Percentiles rank a stretch among this genome's conserved stretches.
phyloP scores from a whole-genome alignment of 2,113 vertebrate species.

The Phylloscopus trochilus region DNA sequence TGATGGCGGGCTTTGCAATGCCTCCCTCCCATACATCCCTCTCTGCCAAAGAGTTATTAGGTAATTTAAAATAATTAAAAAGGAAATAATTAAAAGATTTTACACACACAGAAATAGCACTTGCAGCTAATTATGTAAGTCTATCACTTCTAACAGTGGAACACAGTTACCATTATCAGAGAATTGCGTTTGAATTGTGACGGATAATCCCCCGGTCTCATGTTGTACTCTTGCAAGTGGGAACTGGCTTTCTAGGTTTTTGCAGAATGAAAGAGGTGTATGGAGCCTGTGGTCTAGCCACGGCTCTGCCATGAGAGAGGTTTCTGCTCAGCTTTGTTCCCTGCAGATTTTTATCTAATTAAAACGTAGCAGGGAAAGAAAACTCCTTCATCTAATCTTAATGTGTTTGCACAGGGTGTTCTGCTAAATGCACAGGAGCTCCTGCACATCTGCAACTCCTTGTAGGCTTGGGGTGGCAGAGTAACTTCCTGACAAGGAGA shows the following conservation, averaged over 20 bases:
- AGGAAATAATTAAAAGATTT: conserved; percentile 66
- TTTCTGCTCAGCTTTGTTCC: conserved; percentile 23
- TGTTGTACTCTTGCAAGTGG: neutral
- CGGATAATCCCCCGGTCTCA: conserved; percentile 36
- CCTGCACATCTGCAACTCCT: neutral
- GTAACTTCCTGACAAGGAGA: neutral
- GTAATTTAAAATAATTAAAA: conserved; percentile 71
- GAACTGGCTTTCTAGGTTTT: conserved; percentile 1
- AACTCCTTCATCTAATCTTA: neutral
- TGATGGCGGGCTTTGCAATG: neutral
- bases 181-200: conserved; percentile 32
- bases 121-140: conserved; percentile 63
- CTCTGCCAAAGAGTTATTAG: conserved; percentile 63
- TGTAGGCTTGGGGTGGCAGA: neutral
- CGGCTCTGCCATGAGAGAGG: neutral
- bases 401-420: neutral
- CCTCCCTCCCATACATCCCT: conserved; percentile 25
- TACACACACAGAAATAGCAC: conserved; percentile 62
- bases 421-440: neutral
- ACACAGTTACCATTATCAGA: conserved; percentile 55
- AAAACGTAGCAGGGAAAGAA: neutral
- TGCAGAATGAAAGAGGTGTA: neutral
- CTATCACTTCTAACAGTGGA: conserved; percentile 59
- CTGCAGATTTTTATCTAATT: conserved; percentile 17
- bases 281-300: neutral